Conservation (phyloP, 2,797 vertebrate species). For the Manis pentadactyla region DNA sequence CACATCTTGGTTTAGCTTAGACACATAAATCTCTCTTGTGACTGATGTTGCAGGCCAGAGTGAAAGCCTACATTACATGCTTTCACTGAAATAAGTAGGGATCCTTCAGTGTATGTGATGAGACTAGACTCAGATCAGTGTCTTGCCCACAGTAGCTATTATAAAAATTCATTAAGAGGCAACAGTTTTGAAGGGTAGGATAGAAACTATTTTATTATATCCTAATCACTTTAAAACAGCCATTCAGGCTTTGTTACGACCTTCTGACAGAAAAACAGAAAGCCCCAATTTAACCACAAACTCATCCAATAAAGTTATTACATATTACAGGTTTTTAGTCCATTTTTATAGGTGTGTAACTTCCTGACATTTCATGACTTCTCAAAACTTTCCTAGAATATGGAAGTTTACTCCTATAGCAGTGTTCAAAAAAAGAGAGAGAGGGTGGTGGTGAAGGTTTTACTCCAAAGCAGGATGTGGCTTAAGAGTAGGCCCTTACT, state of each 20-base stretch:
- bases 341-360: not conserved
- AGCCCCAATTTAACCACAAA: not conserved
- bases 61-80: not conserved
- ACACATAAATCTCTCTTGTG: not conserved
- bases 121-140: not conserved
- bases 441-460: not conserved
- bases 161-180: not conserved
- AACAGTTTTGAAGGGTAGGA: not conserved
- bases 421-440: not conserved
- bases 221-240: not conserved
- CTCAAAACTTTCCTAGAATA: not conserved
- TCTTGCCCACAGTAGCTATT: not conserved
- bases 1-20: not conserved
- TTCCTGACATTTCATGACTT: not conserved
- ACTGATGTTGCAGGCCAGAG: not conserved
- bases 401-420: not conserved
- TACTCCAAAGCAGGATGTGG: slow-evolving; percentile 67
- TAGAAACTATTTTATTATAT: not conserved
- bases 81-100: not conserved
- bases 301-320: not conserved
- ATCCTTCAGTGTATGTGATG: not conserved
- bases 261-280: not conserved
- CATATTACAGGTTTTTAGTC: not conserved
- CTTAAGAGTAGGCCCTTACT: not conserved
- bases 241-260: not conserved